Conservation (phyloP, 2,888 invertebrate genomes). For the Lycocerus yunnanus region DNA sequence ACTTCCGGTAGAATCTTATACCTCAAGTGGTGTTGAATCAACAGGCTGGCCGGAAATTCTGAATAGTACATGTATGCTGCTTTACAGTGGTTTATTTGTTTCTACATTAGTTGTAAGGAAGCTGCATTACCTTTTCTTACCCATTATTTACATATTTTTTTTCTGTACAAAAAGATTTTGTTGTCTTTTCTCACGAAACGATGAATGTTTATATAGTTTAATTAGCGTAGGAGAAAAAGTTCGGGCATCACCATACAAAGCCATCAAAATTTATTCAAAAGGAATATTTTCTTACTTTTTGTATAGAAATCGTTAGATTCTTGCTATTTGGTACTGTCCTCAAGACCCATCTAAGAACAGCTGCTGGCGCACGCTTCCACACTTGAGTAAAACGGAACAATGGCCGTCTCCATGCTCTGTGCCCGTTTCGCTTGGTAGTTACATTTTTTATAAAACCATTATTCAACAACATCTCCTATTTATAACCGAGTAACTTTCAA, state of each 20-base stretch:
- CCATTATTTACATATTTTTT: not conserved
- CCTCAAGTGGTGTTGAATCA: constrained; percentile 53
- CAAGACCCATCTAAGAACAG: constrained; percentile 44
- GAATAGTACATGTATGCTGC: constrained; percentile 38
- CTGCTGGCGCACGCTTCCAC: constrained; percentile 53
- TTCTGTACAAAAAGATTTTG: not conserved
- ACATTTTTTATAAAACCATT: constrained; percentile 47
- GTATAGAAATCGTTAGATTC: constrained; percentile 24
- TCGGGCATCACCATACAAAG: not conserved
- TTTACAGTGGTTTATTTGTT: constrained; percentile 48
- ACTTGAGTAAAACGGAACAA: constrained; percentile 55
- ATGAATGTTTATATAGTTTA: not conserved
- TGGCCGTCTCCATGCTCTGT: constrained; percentile 51
- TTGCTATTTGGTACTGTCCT: constrained; percentile 14
- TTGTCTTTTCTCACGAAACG: not conserved
- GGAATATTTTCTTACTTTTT: constrained; percentile 14
- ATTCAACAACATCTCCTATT: constrained; percentile 45
- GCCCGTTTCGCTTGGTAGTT: constrained; percentile 52
- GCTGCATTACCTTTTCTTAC: constrained; percentile 8
- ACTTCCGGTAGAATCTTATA: constrained; percentile 52
- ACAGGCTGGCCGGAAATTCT: constrained; percentile 52
- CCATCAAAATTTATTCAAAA: not conserved
- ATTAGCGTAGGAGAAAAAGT: not conserved
- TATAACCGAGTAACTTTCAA: constrained; percentile 26
- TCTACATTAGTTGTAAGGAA: constrained; percentile 36